Evolutionary conservation across 2,113 vertebrate genomes (phyloP).

Genomic region (Haemorhous mexicanus): DNA sequence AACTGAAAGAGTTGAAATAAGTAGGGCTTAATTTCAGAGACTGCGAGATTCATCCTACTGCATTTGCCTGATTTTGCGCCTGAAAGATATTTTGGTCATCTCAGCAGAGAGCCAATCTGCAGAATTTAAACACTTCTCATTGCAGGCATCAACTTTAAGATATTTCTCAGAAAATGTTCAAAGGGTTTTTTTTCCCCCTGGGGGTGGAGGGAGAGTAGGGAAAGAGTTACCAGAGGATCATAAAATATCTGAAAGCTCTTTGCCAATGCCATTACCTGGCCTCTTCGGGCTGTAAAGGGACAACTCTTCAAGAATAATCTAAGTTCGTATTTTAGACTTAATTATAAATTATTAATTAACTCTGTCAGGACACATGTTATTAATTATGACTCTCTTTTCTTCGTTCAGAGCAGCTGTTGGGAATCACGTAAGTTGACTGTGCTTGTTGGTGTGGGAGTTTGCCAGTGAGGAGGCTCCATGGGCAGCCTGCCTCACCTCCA

Average conservation of each 20-base stretch:
- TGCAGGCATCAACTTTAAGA: constrained; percentile 38
- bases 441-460: constrained; percentile 27
- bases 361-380: constrained; percentile 78
- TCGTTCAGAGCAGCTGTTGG: constrained; percentile 71
- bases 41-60: constrained; percentile 25
- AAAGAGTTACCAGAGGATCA: constrained; percentile 30
- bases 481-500: neutral
- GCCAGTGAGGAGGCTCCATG: neutral
- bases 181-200: neutral
- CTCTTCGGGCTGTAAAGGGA: constrained; percentile 42
- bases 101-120: constrained; percentile 14
- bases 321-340: constrained; percentile 70
- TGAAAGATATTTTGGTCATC: constrained; percentile 38
- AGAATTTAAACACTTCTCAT: constrained; percentile 59
- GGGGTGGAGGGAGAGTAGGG: neutral
- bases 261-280: neutral
- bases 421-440: constrained; percentile 56
- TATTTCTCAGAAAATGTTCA: constrained; percentile 55
- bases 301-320: constrained; percentile 63
- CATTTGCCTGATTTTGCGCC: constrained; percentile 51
- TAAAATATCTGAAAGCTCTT: neutral
- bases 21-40: constrained; percentile 41
- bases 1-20: constrained; percentile 18
- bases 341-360: constrained; percentile 80
- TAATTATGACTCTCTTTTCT: constrained; percentile 74